phyloP scores from a whole-genome alignment of 92 coral and sea anemone species.

The Paramuricea clavata region DNA sequence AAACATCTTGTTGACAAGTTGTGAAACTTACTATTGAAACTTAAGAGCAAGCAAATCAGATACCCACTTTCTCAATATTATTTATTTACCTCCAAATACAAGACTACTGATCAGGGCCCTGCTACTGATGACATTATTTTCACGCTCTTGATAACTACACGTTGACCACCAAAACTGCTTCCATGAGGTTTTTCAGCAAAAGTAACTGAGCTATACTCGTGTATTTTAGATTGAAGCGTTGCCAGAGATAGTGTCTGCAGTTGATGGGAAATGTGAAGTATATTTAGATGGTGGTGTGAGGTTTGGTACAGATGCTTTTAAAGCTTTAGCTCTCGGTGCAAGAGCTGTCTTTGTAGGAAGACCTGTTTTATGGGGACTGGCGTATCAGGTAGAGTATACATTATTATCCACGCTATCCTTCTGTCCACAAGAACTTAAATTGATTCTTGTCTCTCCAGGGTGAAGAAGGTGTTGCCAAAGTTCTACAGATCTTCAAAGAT shows the following conservation, averaged over 20 bases:
- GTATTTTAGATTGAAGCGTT: conserved; percentile 55
- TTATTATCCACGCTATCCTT: not conserved
- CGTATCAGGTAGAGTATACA: conserved; percentile 42
- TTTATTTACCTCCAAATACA: too few relatives aligned
- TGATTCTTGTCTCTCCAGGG: not conserved
- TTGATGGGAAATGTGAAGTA: conserved; percentile 55
- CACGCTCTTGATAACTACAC: too few relatives aligned
- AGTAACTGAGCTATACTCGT: not conserved
- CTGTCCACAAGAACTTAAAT: not conserved
- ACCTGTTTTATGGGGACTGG: conserved; percentile 53
- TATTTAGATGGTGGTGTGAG: conserved; percentile 67
- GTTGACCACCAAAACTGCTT: too few relatives aligned
- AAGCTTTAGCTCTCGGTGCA: conserved; percentile 63
- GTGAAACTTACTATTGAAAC: too few relatives aligned
- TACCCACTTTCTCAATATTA: too few relatives aligned
- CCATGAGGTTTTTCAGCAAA: too few relatives aligned
- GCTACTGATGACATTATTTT: too few relatives aligned
- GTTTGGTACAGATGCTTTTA: conserved; percentile 62
- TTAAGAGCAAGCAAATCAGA: too few relatives aligned
- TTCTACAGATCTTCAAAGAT: conserved; percentile 28
- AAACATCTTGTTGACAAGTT: too few relatives aligned
- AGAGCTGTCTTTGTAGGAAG: conserved; percentile 60
- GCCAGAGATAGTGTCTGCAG: conserved; percentile 60
- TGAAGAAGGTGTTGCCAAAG: conserved; percentile 7
- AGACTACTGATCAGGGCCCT: too few relatives aligned